Percentiles rank a stretch among this genome's conserved stretches.
Conservation (phyloP, 2,113 vertebrate genomes). For the Centrocercus urophasianus region DNA sequence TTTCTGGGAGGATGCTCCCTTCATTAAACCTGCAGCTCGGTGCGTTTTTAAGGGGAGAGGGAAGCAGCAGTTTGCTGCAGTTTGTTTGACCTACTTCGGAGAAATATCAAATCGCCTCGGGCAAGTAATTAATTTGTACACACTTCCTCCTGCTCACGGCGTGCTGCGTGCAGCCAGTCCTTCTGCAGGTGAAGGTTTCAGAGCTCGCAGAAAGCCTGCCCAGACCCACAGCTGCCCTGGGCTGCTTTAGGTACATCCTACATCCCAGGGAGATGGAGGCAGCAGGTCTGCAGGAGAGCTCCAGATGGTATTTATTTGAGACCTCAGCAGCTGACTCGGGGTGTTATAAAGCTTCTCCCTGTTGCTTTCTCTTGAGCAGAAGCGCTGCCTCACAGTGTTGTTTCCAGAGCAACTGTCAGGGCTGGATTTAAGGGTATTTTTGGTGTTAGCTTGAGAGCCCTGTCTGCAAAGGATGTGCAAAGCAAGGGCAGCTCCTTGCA, state of each 20-base stretch:
- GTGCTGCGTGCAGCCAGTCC: not conserved
- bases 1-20: not conserved
- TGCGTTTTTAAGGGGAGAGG: not conserved
- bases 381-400: not conserved
- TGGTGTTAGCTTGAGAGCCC: not conserved
- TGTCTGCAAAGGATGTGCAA: not conserved
- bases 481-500: accelerated
- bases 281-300: slow-evolving; percentile 13
- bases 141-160: not conserved
- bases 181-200: slow-evolving; percentile 17
- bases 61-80: slow-evolving; percentile 12
- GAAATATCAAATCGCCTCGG: slow-evolving; percentile 42
- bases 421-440: not conserved
- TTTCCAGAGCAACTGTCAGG: not conserved
- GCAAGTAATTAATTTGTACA: slow-evolving; percentile 64
- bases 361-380: not conserved
- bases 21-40: not conserved
- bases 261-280: not conserved
- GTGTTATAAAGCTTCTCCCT: not conserved
- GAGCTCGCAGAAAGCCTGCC: not conserved
- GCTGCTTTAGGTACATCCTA: not conserved
- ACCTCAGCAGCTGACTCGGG: not conserved
- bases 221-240: slow-evolving; percentile 11
- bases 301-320: slow-evolving; percentile 28
- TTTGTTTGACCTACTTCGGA: slow-evolving; percentile 71